A percentile compares a stretch with the other conserved stretches of the same genome.
Evolutionary conservation across 2,113 vertebrate genomes (phyloP).

Genomic region (Vidua chalybeata): DNA sequence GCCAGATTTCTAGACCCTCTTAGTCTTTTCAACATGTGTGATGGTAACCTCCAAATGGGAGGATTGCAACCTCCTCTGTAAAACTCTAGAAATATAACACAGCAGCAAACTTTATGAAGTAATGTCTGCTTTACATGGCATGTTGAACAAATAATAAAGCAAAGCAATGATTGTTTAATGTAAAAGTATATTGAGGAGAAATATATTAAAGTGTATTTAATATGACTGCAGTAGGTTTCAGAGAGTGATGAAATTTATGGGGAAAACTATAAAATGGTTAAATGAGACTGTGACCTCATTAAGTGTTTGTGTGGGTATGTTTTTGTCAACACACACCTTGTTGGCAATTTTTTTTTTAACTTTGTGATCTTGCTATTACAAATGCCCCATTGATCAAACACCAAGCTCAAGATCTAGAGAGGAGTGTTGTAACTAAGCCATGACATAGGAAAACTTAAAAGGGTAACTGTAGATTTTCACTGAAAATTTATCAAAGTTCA

Average conservation of each 20-base stretch:
- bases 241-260: not conserved
- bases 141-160: constrained; percentile 52
- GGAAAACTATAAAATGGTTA: constrained; percentile 34
- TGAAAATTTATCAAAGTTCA: not conserved
- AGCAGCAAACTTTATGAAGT: constrained; percentile 54
- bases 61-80: not conserved
- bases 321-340: constrained; percentile 27
- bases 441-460: not conserved
- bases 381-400: constrained; percentile 34
- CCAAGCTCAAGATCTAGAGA: not conserved
- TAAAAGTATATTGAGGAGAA: constrained; percentile 27
- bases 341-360: not conserved
- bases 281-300: constrained; percentile 9
- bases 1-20: not conserved
- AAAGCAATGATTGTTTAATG: constrained; percentile 24
- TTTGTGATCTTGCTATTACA: constrained; percentile 22
- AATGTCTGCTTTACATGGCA: constrained; percentile 25
- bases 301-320: constrained; percentile 31
- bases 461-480: not conserved
- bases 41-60: not conserved
- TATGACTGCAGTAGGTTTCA: not conserved
- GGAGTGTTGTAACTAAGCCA: not conserved
- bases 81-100: constrained; percentile 8
- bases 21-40: not conserved
- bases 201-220: not conserved